These are phyloP conservation scores for Rambutsinella grinnellia DNA, from an alignment of 2,888 invertebrate species.

Conservation along the genomic window DNA sequence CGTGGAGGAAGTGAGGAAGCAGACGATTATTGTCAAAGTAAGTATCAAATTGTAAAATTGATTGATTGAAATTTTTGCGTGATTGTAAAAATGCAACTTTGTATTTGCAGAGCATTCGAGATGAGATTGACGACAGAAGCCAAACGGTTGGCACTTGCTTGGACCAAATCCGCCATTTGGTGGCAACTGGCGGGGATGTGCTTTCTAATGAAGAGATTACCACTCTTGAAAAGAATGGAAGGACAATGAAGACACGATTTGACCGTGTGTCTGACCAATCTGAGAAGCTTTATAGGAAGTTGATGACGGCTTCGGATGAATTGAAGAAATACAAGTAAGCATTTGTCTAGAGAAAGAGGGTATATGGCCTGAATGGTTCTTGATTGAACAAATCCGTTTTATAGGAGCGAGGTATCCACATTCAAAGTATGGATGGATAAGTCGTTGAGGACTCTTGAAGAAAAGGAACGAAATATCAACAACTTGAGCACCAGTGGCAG, in stretches of 20 bases:
- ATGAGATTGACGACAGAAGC: slow-evolving; percentile 88
- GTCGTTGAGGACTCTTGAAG: slow-evolving; percentile 84
- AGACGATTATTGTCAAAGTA: slow-evolving; percentile 90
- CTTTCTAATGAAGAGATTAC: slow-evolving; percentile 92
- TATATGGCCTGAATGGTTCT: background rate
- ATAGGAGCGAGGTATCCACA: slow-evolving; percentile 76
- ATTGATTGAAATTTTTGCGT: slow-evolving; percentile 14
- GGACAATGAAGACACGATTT: slow-evolving; percentile 84
- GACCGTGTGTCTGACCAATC: slow-evolving; percentile 86
- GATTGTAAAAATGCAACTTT: background rate
- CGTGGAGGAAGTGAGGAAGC: slow-evolving; percentile 87
- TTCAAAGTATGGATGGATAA: slow-evolving; percentile 89
- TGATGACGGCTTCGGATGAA: slow-evolving; percentile 87
- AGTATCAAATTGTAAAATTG: too few relatives aligned
- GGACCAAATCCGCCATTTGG: slow-evolving; percentile 91
- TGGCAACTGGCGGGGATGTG: slow-evolving; percentile 91
- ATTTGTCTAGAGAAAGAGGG: background rate
- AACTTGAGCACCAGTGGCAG: slow-evolving; percentile 72
- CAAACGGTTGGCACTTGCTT: slow-evolving; percentile 87
- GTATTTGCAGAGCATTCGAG: slow-evolving; percentile 81
- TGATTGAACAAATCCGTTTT: background rate
- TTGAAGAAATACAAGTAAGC: slow-evolving; percentile 83
- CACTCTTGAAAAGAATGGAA: slow-evolving; percentile 87
- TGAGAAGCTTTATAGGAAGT: slow-evolving; percentile 81
- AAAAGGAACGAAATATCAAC: slow-evolving; percentile 86